Conservation (phyloP, 2,888 invertebrate species). For the Artemia sp. region DNA sequence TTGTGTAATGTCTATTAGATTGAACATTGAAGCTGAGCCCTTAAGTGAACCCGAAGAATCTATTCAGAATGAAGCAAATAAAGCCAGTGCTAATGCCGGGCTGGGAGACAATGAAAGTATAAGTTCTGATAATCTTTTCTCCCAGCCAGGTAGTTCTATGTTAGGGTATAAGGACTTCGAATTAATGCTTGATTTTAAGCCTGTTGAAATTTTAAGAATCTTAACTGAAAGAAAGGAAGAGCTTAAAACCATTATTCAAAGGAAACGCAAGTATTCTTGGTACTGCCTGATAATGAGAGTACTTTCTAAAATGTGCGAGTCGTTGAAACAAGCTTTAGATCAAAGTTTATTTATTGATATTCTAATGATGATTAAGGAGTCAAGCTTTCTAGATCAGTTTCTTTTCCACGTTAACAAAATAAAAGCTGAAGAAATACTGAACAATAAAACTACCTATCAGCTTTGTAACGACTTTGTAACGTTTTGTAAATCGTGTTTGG, state of each 20-base stretch:
- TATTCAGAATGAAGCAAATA: no score
- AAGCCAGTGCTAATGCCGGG: no score
- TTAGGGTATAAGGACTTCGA: background rate
- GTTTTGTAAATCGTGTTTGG: background rate
- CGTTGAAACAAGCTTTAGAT: background rate
- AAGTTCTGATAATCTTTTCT: no score
- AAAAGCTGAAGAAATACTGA: background rate
- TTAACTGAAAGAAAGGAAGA: background rate
- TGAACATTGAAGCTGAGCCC: no score
- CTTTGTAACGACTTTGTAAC: background rate
- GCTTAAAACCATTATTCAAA: background rate
- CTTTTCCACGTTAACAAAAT: background rate
- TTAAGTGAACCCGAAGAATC: no score
- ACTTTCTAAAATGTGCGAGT: background rate
- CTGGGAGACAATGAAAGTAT: no score
- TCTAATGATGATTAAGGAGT: background rate
- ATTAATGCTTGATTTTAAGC: background rate
- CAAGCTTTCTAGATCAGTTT: background rate
- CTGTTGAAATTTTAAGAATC: background rate
- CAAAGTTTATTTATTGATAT: background rate
- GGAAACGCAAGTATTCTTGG: background rate
- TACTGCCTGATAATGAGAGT: background rate
- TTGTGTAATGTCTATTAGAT: no score
- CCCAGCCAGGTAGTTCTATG: no score
- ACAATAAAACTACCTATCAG: background rate